A percentile compares a stretch with the other conserved stretches of the same genome.
Evolutionary conservation across 2,113 vertebrate genomes (phyloP).

Genomic region (Ciconia stormi): DNA sequence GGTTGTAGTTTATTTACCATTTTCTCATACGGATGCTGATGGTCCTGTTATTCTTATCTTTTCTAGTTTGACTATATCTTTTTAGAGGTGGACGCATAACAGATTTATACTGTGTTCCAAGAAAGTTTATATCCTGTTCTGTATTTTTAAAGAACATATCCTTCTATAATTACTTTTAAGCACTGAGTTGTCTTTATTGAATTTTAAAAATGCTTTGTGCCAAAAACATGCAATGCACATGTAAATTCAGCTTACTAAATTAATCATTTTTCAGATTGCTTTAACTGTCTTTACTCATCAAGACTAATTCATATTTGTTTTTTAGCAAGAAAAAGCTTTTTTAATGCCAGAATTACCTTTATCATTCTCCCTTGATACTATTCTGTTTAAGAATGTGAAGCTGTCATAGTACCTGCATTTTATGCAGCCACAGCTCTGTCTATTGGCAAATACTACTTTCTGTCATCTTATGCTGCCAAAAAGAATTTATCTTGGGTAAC

Average conservation of each 20-base stretch:
- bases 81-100: background rate
- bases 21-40: background rate
- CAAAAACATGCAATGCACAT: background rate
- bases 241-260: background rate
- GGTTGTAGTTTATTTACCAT: background rate
- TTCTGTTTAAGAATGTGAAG: background rate
- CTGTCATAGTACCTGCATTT: background rate
- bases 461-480: background rate
- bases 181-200: background rate
- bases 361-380: background rate
- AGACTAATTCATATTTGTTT: background rate
- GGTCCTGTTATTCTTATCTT: background rate
- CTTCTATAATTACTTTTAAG: background rate
- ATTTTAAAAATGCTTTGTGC: background rate
- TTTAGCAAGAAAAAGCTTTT: background rate
- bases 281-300: background rate
- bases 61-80: background rate
- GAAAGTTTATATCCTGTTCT: background rate
- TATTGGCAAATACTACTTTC: background rate
- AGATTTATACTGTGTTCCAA: background rate
- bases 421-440: background rate
- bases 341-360: background rate
- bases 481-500: background rate
- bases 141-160: background rate
- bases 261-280: background rate